Evolutionary conservation across 2,888 invertebrate species (phyloP), one percentile per base, ranked within the genome.

Genomic region (Bhutanitis thaidina): DNA sequence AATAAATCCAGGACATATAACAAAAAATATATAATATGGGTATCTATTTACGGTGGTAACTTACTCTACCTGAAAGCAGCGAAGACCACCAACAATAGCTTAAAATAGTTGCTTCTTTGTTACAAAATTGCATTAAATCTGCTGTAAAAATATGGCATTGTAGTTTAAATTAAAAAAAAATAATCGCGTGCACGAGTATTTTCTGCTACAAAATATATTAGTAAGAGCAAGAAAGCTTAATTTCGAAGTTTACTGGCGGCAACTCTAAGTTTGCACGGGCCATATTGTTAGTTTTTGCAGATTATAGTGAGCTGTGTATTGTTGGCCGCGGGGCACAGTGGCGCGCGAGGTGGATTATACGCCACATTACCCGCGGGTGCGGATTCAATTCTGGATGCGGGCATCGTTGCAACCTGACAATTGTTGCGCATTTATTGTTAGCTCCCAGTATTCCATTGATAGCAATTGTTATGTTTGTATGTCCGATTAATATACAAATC

Each of bases 281-380:
- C 45, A 62, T 69, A 74, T 72, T 79, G 77, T 76, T 70, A 71
- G 77, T 86, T 86, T 87, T 86, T 86, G 85, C 80, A 70, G 85
- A 81, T 85, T 84, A 84, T 69, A 69, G 65, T 60, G 71, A 78
- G 74, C 65, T 58, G 54, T 53, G 71, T 59, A 74, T 77, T 81
- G 75, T 75, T 64, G 54, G 55, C 54, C 53, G 49, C 43, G 57
- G 52, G 61, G 59, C 57, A 71, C 65, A 49, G 67, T 69, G 75
- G 77, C 82, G 82, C 81, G 81, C 78, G 85, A 84, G 74, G 71
- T 77, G 83, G 84, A 85, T 87, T 86, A 86, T 67, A 65, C 80
- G 85, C 82, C 80, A 62, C 83, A 82, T 82, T 84, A 81, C 70
- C 72, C 71, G 66, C 65, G 77, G 76, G 69, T 66, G 70, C 54